Evolutionary conservation across 2,113 vertebrate genomes (phyloP), one percentile per base, ranked within the genome.

Genomic region (Rhynchopsitta pachyrhyncha): DNA sequence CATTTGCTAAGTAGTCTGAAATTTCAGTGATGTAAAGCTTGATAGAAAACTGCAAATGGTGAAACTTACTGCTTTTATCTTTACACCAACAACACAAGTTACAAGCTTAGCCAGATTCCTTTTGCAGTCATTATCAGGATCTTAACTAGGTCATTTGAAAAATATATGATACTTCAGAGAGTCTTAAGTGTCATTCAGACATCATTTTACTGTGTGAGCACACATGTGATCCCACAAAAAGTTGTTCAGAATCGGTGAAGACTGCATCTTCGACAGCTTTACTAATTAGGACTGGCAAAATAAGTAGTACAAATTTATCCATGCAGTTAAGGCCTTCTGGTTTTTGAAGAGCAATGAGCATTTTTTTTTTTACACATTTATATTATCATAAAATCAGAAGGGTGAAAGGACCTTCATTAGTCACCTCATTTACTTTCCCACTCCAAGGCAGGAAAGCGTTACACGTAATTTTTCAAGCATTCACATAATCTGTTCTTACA

Each of bases 101-200:
- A 90, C 68, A 92, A 95, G 90, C 87, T 95, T 93, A 80, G 59
- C 57, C 68, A 85, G 86, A 93, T 86, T 81, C 81, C 86, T 78
- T 88, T 85, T 91, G 7, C 92, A 95, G 93, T 90, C 94, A 71
- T 96, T 90, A 92, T 81, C 74, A 92, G 89, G 66, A 78, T 78
- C 78, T 91, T 95, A 97, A 97, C 91, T 97, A 93, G 94, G 97
- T 94, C 91, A 94, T 88, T 89, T 83, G 93, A 94, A 96, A 96
- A 94, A 97, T 64, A 66, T 74, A 88, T 47, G 55, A 70, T 94
- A 93, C 96, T 97, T 97, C 92, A 90, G 92, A 96, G 91, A 91
- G 79, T 52, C 91, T 91, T 41, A 90, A 95, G 67, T 95, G 91
- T 90, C 96, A 97, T 80, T 85, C 87, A 94, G 90, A 63, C 85